Conservation (phyloP, 2,797 vertebrate genomes). For the Intellagama lesueurii region DNA sequence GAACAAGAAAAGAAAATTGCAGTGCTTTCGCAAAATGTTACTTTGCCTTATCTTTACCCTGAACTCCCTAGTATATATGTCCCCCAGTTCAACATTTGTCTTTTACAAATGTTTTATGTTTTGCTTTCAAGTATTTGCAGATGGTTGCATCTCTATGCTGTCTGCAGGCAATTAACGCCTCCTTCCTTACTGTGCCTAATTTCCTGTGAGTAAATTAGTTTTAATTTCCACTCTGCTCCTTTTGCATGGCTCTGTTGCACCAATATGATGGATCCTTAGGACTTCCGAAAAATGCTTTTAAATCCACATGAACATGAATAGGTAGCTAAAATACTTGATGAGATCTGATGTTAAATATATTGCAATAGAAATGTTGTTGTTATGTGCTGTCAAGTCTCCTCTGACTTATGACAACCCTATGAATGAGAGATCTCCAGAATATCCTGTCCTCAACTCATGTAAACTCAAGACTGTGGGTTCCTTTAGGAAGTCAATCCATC, state of each 20-base stretch:
- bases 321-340: background rate
- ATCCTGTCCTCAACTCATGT: too few relatives aligned
- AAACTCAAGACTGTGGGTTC: too few relatives aligned
- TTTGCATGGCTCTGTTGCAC: slow-evolving; percentile 1
- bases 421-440: too few relatives aligned
- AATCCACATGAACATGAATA: background rate
- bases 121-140: slow-evolving; percentile 27
- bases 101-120: slow-evolving; percentile 25
- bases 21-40: background rate
- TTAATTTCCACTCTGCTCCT: slow-evolving; percentile 20
- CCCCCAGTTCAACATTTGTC: slow-evolving; percentile 4
- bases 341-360: background rate
- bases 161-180: slow-evolving; percentile 17
- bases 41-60: background rate
- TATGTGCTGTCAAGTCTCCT: too few relatives aligned
- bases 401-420: too few relatives aligned
- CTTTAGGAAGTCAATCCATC: too few relatives aligned
- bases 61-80: background rate
- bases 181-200: slow-evolving; percentile 29
- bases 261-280: background rate
- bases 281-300: slow-evolving; percentile 5
- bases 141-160: slow-evolving; percentile 8
- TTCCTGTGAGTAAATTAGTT: slow-evolving; percentile 25
- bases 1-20: slow-evolving; percentile 7
- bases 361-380: background rate